Percentiles rank a stretch among this genome's conserved stretches.
These are phyloP conservation scores for Echinarachnius parma DNA, from an alignment of 53 echinoderm and acorn worm genomes.

Conservation along the genomic window DNA sequence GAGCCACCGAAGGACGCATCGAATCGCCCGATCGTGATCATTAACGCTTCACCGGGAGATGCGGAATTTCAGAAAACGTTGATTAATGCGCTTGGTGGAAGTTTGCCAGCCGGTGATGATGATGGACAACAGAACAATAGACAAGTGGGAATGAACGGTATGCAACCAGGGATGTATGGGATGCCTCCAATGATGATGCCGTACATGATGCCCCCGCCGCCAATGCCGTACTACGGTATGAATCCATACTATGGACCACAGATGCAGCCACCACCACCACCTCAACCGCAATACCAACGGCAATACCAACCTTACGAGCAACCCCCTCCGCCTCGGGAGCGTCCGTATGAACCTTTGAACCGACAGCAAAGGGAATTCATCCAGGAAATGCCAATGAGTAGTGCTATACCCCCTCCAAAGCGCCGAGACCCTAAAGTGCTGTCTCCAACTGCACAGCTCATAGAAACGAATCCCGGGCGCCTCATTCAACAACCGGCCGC, in stretches of 20 bases:
- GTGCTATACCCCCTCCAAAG: neutral
- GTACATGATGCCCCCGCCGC: conserved; percentile 18
- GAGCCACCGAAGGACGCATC: conserved; percentile 7
- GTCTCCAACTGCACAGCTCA: conserved; percentile 34
- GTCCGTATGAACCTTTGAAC: conserved; percentile 7
- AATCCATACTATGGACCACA: conserved; percentile 37
- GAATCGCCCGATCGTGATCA: conserved; percentile 68
- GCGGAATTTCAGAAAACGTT: conserved; percentile 45
- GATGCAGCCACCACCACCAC: conserved; percentile 18
- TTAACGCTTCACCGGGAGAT: conserved; percentile 55
- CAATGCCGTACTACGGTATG: conserved; percentile 25
- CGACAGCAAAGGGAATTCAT: conserved; percentile 21
- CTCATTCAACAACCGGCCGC: conserved; percentile 6
- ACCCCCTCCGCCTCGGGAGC: neutral
- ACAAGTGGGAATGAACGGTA: neutral
- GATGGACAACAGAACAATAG: neutral
- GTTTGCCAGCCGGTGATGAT: conserved; percentile 7
- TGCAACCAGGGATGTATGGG: neutral
- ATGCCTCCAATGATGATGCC: conserved; percentile 27
- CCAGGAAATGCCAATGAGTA: conserved; percentile 28
- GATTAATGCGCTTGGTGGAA: conserved; percentile 51
- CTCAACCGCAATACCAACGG: neutral
- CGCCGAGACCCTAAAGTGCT: neutral
- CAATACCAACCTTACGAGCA: too few relatives aligned
- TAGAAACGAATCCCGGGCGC: conserved; percentile 30